phyloP scores from a whole-genome alignment of 1,140 invertebrate genomes.

The Steinernema khuongi region DNA sequence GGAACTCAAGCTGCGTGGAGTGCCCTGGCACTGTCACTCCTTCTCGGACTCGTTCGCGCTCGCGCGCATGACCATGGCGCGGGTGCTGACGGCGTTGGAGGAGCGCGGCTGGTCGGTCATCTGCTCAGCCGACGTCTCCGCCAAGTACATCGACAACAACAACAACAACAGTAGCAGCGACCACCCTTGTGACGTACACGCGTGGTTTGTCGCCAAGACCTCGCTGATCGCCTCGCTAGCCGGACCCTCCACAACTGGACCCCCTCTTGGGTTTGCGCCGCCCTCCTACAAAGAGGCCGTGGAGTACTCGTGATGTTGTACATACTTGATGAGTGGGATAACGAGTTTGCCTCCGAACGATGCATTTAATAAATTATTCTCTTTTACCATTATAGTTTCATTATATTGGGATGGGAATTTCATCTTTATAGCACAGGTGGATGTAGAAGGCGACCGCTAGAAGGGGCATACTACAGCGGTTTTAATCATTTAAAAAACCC shows the following conservation, averaged over 20 bases:
- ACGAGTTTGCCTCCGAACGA: no score
- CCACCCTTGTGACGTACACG: constrained; percentile 17
- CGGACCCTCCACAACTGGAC: no score
- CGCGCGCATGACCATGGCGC: background rate
- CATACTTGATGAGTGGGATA: no score
- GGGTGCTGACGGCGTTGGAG: background rate
- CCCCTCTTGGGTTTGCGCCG: background rate
- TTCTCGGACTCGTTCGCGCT: background rate
- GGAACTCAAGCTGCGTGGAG: background rate
- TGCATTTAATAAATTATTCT: no score
- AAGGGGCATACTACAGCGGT: no score
- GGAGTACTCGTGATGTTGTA: no score
- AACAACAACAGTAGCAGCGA: background rate
- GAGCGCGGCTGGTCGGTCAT: constrained; percentile 16
- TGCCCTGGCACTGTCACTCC: background rate
- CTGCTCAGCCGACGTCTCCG: constrained; percentile 22
- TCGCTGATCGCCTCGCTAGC: constrained; percentile 1
- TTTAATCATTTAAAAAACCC: no score
- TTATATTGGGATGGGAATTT: no score
- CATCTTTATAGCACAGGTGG: no score
- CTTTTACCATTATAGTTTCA: no score
- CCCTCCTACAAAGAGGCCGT: constrained; percentile 13
- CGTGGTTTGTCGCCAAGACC: constrained; percentile 19
- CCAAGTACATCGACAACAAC: constrained; percentile 1
- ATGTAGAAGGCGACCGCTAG: no score